These are phyloP conservation scores for Tapirus terrestris DNA, from an alignment of 2,113 vertebrate genomes.

Conservation along the genomic window DNA sequence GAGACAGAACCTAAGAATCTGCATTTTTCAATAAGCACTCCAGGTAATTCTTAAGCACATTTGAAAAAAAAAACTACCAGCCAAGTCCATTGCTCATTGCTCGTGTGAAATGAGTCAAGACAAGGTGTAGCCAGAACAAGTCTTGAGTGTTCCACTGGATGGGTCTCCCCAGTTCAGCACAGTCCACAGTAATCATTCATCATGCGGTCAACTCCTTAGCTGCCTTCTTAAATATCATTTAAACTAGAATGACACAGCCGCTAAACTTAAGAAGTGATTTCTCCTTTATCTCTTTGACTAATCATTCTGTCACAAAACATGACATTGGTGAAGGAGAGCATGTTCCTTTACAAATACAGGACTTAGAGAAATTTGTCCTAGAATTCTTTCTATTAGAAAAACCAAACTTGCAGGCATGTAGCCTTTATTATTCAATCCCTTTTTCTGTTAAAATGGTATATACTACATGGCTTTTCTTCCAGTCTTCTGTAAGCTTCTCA, in stretches of 20 bases:
- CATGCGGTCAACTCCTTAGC: neutral
- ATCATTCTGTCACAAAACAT: neutral
- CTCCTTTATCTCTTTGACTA: neutral
- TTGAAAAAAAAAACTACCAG: neutral
- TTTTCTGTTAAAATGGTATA: neutral
- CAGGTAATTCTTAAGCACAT: neutral
- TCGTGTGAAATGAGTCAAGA: neutral
- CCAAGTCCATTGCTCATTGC: neutral
- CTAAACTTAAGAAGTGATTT: neutral
- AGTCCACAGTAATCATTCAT: accelerated
- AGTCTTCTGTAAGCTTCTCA: neutral
- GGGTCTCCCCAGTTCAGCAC: accelerated
- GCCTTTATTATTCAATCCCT: neutral
- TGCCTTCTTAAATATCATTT: neutral
- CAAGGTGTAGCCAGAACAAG: neutral
- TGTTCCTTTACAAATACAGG: neutral
- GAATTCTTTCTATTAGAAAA: neutral
- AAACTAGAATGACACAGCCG: neutral
- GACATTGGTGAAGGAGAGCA: neutral
- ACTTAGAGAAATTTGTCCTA: neutral
- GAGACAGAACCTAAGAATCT: neutral
- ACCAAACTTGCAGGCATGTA: neutral
- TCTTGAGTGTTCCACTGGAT: neutral
- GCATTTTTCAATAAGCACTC: neutral
- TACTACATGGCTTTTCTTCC: neutral